Percentiles rank a stretch among this genome's conserved stretches.
These are phyloP conservation scores for Tapera naevia DNA, from an alignment of 2,797 vertebrate species.

Conservation along the genomic window DNA sequence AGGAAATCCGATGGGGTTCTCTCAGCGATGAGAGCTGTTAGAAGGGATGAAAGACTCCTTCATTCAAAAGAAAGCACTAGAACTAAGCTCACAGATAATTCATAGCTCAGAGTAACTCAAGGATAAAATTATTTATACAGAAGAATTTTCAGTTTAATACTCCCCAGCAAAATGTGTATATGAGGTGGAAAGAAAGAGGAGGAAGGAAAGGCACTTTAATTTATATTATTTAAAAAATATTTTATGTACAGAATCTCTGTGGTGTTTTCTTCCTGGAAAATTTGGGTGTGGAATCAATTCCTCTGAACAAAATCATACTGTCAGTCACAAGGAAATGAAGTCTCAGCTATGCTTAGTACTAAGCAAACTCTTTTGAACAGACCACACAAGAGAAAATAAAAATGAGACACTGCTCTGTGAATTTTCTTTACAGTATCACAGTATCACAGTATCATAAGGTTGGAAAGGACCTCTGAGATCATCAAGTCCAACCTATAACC, in stretches of 20 bases:
- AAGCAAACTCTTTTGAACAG: background rate
- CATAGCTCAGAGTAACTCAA: background rate
- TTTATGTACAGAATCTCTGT: background rate
- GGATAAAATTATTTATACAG: background rate
- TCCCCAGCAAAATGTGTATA: background rate
- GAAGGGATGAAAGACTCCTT: background rate
- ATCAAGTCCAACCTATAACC: no score
- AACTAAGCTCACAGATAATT: background rate
- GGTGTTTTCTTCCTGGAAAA: fast-evolving
- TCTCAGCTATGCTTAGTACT: background rate
- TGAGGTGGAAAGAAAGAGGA: background rate
- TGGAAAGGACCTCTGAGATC: no score
- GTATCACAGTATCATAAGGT: no score
- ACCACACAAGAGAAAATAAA: background rate
- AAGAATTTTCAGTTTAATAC: background rate
- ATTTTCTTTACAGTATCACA: background rate
- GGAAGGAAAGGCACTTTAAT: background rate
- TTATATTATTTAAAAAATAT: background rate
- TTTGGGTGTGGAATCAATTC: background rate
- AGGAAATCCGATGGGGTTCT: background rate
- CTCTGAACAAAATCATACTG: background rate
- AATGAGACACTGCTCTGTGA: background rate
- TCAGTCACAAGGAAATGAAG: background rate
- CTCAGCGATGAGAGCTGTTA: background rate
- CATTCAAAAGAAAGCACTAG: background rate